A percentile compares a stretch with the other conserved stretches of the same genome.
These are phyloP conservation scores for Lymantria monacha DNA, from an alignment of 2,888 invertebrate species.

Conservation along the genomic window DNA sequence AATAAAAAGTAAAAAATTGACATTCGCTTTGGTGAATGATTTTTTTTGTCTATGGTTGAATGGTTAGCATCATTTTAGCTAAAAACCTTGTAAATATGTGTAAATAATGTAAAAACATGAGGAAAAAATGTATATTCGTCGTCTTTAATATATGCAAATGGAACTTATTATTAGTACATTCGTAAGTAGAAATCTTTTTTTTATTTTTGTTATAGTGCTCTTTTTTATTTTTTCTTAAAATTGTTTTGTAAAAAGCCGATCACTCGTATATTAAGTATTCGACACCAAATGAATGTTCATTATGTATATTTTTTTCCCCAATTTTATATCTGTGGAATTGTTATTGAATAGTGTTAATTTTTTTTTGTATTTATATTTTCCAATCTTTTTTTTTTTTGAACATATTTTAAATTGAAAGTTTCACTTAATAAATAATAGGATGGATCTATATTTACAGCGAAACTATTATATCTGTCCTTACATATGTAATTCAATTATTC, in stretches of 20 bases:
- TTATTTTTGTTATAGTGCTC: slow-evolving; percentile 52
- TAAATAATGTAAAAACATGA: slow-evolving; percentile 60
- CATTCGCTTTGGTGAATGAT: too few relatives aligned
- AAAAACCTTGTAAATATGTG: slow-evolving; percentile 48
- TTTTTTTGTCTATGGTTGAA: slow-evolving; percentile 27
- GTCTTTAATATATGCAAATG: slow-evolving; percentile 48
- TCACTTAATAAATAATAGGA: too few relatives aligned
- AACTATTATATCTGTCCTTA: too few relatives aligned
- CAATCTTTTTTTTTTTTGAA: too few relatives aligned
- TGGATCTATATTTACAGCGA: too few relatives aligned
- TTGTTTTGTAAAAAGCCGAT: slow-evolving; percentile 45
- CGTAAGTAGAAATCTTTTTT: slow-evolving; percentile 52
- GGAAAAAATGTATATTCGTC: slow-evolving; percentile 62
- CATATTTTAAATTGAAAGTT: too few relatives aligned
- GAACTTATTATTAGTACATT: slow-evolving; percentile 45
- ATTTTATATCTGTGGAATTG: too few relatives aligned
- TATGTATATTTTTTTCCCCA: slow-evolving; percentile 11
- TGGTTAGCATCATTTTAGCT: slow-evolving; percentile 40
- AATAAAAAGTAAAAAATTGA: too few relatives aligned
- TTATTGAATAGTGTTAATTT: too few relatives aligned
- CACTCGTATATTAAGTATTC: slow-evolving; percentile 53
- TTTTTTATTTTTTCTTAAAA: slow-evolving; percentile 31
- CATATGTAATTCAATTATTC: too few relatives aligned
- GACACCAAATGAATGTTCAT: slow-evolving; percentile 54
- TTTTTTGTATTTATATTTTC: too few relatives aligned